Conservation (phyloP, 2,113 vertebrate genomes). For the Cheilinus undulatus region DNA sequence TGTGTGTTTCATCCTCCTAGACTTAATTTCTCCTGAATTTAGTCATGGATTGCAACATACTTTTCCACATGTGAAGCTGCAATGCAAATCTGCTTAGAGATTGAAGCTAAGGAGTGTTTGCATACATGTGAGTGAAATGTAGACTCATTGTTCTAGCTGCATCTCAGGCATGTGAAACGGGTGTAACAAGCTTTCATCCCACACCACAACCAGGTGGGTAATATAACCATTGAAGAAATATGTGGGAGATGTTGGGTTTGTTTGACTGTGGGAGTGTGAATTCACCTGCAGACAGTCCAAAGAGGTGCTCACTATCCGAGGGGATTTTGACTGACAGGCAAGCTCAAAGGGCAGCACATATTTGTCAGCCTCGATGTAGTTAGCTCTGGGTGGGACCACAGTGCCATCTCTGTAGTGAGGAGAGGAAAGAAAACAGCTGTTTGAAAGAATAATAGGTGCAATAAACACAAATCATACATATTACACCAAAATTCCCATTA, state of each 20-base stretch:
- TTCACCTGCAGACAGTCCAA: conserved; percentile 96
- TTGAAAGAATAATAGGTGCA: not conserved
- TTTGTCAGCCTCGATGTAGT: conserved; percentile 98
- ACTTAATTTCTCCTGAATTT: not conserved
- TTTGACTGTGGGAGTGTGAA: not conserved
- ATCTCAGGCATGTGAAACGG: conserved; percentile 11
- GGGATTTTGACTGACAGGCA: conserved; percentile 97
- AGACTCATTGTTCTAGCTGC: not conserved
- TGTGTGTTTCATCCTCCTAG: no score
- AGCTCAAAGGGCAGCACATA: conserved; percentile 97
- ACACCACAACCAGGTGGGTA: not conserved
- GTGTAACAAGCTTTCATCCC: conserved; percentile 1
- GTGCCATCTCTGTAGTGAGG: conserved; percentile 85
- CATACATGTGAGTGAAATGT: not conserved
- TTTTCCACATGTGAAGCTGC: not conserved
- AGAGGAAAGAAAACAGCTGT: conserved; percentile 11
- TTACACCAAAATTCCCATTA: not conserved
- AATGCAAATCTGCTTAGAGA: not conserved
- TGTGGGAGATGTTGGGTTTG: not conserved
- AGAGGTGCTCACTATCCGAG: conserved; percentile 95
- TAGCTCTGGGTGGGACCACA: conserved; percentile 89
- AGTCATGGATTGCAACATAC: not conserved
- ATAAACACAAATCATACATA: not conserved
- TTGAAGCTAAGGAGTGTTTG: not conserved
- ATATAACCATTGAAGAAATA: not conserved